Evolutionary conservation across 1,140 invertebrate genomes (phyloP).

Genomic region (Bombyx mori): DNA sequence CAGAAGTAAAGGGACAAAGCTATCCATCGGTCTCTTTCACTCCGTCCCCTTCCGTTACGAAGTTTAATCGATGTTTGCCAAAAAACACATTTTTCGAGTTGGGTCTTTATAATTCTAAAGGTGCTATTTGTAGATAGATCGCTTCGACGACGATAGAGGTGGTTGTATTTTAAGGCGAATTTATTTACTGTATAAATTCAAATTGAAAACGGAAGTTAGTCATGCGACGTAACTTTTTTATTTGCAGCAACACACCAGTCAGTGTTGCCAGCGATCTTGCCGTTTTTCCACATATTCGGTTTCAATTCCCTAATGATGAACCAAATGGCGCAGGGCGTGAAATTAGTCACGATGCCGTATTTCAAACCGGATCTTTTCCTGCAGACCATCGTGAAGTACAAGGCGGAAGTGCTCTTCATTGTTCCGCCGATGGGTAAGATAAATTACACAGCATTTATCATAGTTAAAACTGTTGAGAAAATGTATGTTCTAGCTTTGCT

Average conservation of each 20-base stretch:
- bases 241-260: constrained; percentile 70
- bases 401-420: constrained; percentile 72
- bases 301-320: constrained; percentile 74
- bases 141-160: too few relatives aligned
- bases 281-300: constrained; percentile 93
- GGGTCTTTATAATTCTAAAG: too few relatives aligned
- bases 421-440: constrained; percentile 78
- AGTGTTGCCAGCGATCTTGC: constrained; percentile 78
- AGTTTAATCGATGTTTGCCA: too few relatives aligned
- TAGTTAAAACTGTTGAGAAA: too few relatives aligned
- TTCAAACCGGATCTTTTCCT: constrained; percentile 81
- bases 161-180: too few relatives aligned
- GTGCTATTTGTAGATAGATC: too few relatives aligned
- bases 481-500: too few relatives aligned
- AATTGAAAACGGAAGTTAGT: not conserved
- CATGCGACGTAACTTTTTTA: constrained; percentile 3
- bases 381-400: constrained; percentile 71
- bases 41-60: too few relatives aligned
- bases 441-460: not conserved
- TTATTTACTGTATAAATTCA: too few relatives aligned
- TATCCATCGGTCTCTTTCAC: too few relatives aligned
- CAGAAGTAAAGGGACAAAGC: too few relatives aligned
- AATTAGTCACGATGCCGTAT: constrained; percentile 80
- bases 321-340: constrained; percentile 74
- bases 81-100: too few relatives aligned